A percentile compares a stretch with the other conserved stretches of the same genome.
Conservation (phyloP, 2,888 invertebrate genomes). For the Ashinkailepas kermadecensis region DNA sequence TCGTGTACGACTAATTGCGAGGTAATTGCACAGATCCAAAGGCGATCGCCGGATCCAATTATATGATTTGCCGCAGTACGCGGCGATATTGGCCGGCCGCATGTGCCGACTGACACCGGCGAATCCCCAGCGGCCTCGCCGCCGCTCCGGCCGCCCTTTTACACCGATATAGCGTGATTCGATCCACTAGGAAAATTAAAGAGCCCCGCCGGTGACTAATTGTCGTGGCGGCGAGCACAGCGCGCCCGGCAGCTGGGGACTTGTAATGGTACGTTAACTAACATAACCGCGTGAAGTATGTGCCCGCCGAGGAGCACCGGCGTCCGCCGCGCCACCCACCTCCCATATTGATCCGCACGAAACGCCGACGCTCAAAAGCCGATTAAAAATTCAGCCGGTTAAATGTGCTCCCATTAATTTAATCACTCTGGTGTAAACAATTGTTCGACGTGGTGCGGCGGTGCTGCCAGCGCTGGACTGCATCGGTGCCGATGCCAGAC, state of each 20-base stretch:
- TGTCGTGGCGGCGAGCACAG: neutral
- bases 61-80: too few relatives aligned
- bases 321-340: neutral
- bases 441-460: neutral
- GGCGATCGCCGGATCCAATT: too few relatives aligned
- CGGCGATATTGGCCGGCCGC: too few relatives aligned
- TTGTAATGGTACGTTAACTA: neutral
- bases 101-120: too few relatives aligned
- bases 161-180: conserved; percentile 16
- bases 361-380: neutral
- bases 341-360: neutral
- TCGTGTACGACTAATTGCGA: too few relatives aligned
- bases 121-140: too few relatives aligned
- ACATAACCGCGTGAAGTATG: neutral
- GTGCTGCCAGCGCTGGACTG: too few relatives aligned
- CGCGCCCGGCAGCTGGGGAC: neutral
- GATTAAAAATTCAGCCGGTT: conserved; percentile 21
- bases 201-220: neutral
- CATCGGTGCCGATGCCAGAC: too few relatives aligned
- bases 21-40: too few relatives aligned
- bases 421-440: conserved; percentile 17
- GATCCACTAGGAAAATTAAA: conserved; percentile 1
- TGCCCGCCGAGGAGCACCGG: neutral
- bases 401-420: conserved; percentile 18
- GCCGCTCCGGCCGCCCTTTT: neutral